These are phyloP conservation scores for Drosophila cognata DNA, from an alignment of 2,888 invertebrate species.

Conservation along the genomic window DNA sequence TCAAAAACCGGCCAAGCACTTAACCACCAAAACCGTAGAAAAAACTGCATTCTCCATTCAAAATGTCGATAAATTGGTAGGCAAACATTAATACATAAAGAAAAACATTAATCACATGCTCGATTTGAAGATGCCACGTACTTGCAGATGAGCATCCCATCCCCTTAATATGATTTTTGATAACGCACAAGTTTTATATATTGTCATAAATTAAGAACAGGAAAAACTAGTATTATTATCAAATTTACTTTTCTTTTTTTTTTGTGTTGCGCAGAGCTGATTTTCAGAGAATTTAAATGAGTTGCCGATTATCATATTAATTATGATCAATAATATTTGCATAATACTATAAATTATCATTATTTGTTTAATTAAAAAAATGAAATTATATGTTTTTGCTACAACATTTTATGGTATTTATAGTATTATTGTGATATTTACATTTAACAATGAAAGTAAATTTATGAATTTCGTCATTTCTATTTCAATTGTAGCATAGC, in stretches of 20 bases:
- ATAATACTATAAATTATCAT: background rate
- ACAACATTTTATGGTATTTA: too few species aligned
- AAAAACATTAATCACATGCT: background rate
- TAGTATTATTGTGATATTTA: background rate
- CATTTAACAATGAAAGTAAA: background rate
- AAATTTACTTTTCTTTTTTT: background rate
- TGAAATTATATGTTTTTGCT: background rate
- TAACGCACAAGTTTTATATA: background rate
- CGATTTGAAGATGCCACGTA: constrained; percentile 1
- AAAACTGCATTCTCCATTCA: constrained; percentile 41
- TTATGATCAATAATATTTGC: background rate
- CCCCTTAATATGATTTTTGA: background rate
- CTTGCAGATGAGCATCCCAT: background rate
- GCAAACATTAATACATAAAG: constrained; percentile 1
- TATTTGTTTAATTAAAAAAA: background rate
- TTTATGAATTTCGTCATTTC: background rate
- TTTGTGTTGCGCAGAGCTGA: too few species aligned
- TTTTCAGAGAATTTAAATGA: background rate
- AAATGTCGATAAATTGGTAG: constrained; percentile 55
- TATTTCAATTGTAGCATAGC: background rate
- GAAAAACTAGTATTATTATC: background rate
- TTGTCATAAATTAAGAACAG: background rate
- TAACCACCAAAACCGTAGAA: constrained; percentile 46
- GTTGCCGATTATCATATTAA: background rate
- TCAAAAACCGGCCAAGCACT: constrained; percentile 64